A percentile compares a stretch with the other conserved stretches of the same genome.
Evolutionary conservation across 1,140 invertebrate species (phyloP).

Genomic region (Lysiphlebus fabarum): DNA sequence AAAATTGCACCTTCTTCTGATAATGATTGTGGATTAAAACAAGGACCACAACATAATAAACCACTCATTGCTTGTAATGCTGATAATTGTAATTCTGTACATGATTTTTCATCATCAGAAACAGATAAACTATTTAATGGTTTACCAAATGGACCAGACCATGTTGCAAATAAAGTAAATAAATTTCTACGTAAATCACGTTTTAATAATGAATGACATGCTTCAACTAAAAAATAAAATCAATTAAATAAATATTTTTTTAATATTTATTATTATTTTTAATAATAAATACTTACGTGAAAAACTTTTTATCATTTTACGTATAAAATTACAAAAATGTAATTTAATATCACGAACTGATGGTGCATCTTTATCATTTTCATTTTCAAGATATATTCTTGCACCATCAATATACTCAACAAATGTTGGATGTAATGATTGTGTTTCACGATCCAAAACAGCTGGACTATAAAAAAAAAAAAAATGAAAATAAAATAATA

Average conservation of each 20-base stretch:
- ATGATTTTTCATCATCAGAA: slow-evolving; percentile 48
- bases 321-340: slow-evolving; percentile 92
- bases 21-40: slow-evolving; percentile 80
- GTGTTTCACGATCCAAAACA: slow-evolving; percentile 78
- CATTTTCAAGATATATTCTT: slow-evolving; percentile 84
- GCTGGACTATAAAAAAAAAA: slow-evolving; percentile 62
- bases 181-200: slow-evolving; percentile 81
- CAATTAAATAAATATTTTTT: slow-evolving; percentile 2
- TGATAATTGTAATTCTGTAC: slow-evolving; percentile 66
- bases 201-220: slow-evolving; percentile 79
- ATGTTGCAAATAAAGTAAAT: slow-evolving; percentile 88
- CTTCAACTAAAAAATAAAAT: slow-evolving; percentile 68
- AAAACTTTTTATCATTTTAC: slow-evolving; percentile 90
- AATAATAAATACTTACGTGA: slow-evolving; percentile 63
- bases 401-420: slow-evolving; percentile 95
- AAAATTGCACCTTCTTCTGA: slow-evolving; percentile 85
- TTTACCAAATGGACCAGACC: slow-evolving; percentile 82
- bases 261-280: neutral
- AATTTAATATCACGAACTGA: slow-evolving; percentile 80
- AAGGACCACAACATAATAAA: slow-evolving; percentile 89
- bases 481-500: slow-evolving; percentile 10
- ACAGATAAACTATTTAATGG: slow-evolving; percentile 50
- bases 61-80: slow-evolving; percentile 89
- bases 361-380: slow-evolving; percentile 82
- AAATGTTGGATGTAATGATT: slow-evolving; percentile 80